Conservation (phyloP, 2,113 vertebrate genomes). For the Budorcas taxicolor region DNA sequence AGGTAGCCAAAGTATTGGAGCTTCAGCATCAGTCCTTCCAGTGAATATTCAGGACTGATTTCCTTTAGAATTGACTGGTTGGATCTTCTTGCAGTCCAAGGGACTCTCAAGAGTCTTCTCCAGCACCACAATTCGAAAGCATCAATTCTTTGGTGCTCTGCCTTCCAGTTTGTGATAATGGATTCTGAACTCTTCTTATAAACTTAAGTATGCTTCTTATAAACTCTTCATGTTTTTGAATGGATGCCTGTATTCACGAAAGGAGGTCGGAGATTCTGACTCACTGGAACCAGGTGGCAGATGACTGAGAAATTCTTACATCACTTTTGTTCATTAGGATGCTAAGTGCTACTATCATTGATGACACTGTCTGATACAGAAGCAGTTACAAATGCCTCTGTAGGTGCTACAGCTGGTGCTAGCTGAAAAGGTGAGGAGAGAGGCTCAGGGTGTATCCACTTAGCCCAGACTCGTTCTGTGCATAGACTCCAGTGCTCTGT, state of each 20-base stretch:
- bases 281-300: background rate
- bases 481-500: accelerated
- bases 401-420: background rate
- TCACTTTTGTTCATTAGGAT: background rate
- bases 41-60: background rate
- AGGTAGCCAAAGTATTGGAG: background rate
- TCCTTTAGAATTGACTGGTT: background rate
- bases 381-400: background rate
- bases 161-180: background rate
- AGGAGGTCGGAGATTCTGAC: background rate
- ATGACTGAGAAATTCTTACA: background rate
- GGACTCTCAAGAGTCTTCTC: background rate
- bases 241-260: background rate
- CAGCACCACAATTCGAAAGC: accelerated
- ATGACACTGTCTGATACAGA: background rate
- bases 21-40: background rate
- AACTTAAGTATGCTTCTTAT: background rate
- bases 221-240: background rate
- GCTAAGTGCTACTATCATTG: background rate
- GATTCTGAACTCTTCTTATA: background rate
- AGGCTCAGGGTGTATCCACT: background rate
- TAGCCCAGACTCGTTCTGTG: background rate
- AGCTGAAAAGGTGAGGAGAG: background rate
- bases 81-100: background rate
- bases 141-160: background rate